Evolutionary conservation across 1,140 invertebrate species (phyloP), one percentile per base, ranked within the genome.

Genomic region (Geopemphigus sp.): DNA sequence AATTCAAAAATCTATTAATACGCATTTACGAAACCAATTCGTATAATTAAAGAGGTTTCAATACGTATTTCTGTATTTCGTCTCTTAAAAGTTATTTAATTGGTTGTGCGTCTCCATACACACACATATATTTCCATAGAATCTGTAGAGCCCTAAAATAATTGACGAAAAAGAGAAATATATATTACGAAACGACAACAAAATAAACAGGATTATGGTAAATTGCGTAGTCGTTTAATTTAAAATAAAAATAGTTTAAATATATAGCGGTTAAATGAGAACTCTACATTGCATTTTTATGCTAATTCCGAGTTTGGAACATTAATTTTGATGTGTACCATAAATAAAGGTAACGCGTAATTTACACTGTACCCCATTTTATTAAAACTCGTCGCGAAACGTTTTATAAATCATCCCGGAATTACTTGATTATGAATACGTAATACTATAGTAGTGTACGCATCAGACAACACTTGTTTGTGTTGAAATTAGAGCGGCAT

Each of bases 291-390:
- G 56, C 24, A 29, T 78, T 50, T 78, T 78, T 50, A 78, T 78
- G 74, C 15, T 78, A 78, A 78, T 78, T 50, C 45, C 22, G 56
- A 5, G 39, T 47, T 50, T 24, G 57, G 57, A 29, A 61, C 74
- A 78, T 78, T 78, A 78, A 61, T 47, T 78, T 50, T 61, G 56
- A 78, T 50, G 22, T 47, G 56, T 78, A 26, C 22, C 24, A 78
- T 59, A 78, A 63, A 78, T 78, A 78, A 78, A 78, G 57, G 74
- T 63, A 63, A n/a, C n/a, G 32, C n/a, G 2, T 19, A 61, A 76
- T 59, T 39, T 59, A 59, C 32, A 76, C 54, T 45, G n/a, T 61
- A 59, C 8, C 10, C 26, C 39, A 63, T 78, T 78, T 19, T 78
- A 78, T 63, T 63, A 45, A 63, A 63, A 61, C 11, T 63, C 56